Evolutionary conservation across 2,797 vertebrate genomes (phyloP).

Genomic region (Gallinago nigripennis): DNA sequence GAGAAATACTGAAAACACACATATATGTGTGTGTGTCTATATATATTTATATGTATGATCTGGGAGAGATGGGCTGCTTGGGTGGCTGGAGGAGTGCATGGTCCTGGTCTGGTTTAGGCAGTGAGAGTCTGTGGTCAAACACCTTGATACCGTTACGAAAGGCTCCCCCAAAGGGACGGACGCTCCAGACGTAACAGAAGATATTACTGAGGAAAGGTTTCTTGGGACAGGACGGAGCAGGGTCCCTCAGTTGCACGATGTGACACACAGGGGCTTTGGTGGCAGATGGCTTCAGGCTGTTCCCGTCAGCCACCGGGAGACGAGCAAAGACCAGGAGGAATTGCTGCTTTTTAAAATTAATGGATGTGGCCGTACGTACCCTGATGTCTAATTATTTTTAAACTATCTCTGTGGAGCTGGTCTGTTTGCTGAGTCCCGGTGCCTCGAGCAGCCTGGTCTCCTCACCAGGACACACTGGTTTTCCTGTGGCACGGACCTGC

Average conservation of each 20-base stretch:
- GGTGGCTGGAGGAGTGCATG: background rate
- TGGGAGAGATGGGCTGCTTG: background rate
- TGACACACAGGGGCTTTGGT: accelerated
- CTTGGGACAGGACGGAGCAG: background rate
- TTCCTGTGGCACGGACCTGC: background rate
- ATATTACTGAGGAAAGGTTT: background rate
- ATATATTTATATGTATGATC: background rate
- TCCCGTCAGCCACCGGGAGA: background rate
- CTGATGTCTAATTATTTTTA: background rate
- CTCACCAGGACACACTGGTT: background rate
- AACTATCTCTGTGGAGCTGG: background rate
- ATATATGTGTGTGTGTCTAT: background rate
- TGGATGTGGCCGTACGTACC: background rate
- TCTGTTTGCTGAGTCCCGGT: background rate
- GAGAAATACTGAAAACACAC: background rate
- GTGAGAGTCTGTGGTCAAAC: background rate
- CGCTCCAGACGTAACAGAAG: background rate
- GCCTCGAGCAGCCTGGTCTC: background rate
- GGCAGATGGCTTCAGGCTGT: background rate
- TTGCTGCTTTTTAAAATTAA: background rate
- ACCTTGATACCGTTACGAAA: background rate
- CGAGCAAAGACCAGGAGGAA: background rate
- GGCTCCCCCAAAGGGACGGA: background rate
- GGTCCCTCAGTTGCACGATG: background rate
- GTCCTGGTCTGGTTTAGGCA: background rate